Conservation (phyloP, 2,888 invertebrate genomes). For the Mantis religiosa region DNA sequence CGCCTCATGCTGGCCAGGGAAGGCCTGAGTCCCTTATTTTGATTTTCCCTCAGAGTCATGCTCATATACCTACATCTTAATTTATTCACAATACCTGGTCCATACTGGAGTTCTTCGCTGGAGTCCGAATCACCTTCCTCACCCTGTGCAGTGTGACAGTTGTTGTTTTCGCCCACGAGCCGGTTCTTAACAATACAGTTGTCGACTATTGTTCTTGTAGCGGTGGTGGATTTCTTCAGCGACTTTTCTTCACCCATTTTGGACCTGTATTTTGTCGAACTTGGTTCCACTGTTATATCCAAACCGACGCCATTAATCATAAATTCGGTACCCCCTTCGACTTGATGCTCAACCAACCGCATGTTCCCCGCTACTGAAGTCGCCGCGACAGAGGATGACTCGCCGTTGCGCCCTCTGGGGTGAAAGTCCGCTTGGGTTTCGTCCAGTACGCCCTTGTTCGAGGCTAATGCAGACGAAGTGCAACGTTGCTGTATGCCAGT, state of each 20-base stretch:
- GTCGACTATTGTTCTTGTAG: conserved; percentile 48
- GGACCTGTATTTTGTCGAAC: conserved; percentile 20
- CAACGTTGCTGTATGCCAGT: conserved; percentile 24
- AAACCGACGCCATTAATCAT: conserved; percentile 24
- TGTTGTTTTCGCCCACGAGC: conserved; percentile 36
- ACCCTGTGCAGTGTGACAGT: conserved; percentile 31
- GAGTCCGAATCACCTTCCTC: conserved; percentile 52
- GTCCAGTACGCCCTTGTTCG: conserved; percentile 29
- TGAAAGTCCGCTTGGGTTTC: conserved; percentile 38
- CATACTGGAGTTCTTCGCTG: conserved; percentile 80
- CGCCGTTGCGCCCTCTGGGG: conserved; percentile 38
- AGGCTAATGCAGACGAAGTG: conserved; percentile 28
- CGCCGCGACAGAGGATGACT: conserved; percentile 26
- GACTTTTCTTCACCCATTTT: conserved; percentile 35
- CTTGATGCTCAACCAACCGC: conserved; percentile 36
- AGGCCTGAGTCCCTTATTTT: conserved; percentile 56
- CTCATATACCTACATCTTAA: conserved; percentile 82
- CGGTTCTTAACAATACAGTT: conserved; percentile 43
- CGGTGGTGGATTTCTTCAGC: conserved; percentile 36
- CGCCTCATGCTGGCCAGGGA: conserved; percentile 67
- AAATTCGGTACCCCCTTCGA: conserved; percentile 7
- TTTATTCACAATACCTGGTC: conserved; percentile 86
- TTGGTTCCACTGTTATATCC: conserved; percentile 15
- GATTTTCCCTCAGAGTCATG: conserved; percentile 73
- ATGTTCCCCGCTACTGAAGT: conserved; percentile 33